Conservation (phyloP, 92 coral and sea anemone species). For the Parazoanthus darwini region DNA sequence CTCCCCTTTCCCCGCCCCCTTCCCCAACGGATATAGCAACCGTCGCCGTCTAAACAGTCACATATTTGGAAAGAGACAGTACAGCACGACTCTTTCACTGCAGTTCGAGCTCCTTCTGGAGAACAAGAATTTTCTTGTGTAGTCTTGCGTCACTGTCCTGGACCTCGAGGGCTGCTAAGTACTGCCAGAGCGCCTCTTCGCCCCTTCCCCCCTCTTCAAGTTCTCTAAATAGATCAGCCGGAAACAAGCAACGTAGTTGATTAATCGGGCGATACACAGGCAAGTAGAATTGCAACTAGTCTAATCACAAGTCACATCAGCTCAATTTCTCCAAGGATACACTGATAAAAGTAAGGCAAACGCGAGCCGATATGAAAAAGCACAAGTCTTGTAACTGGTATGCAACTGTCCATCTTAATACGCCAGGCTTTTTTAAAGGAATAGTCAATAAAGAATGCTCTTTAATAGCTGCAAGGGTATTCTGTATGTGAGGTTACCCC, state of each 20-base stretch:
- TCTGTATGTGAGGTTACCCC: too few species aligned
- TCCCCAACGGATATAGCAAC: background rate
- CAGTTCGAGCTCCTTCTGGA: slow-evolving; percentile 26
- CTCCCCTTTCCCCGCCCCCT: background rate
- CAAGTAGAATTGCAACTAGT: background rate
- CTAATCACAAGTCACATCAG: background rate
- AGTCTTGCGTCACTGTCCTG: slow-evolving; percentile 33
- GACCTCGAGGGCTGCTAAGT: slow-evolving; percentile 25
- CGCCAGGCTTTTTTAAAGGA: too few species aligned
- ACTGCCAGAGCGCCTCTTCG: slow-evolving; percentile 25
- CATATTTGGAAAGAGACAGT: background rate
- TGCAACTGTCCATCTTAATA: too few species aligned
- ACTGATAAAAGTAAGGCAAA: too few species aligned
- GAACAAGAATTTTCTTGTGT: slow-evolving; percentile 24
- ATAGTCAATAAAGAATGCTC: too few species aligned
- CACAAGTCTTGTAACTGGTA: too few species aligned
- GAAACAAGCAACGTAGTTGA: background rate
- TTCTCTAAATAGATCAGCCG: background rate
- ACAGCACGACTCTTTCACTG: background rate
- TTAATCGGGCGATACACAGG: background rate
- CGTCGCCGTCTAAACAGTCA: background rate
- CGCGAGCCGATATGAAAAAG: too few species aligned
- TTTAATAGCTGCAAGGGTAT: too few species aligned
- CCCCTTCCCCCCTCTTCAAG: slow-evolving; percentile 7
- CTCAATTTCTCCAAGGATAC: too few species aligned